Evolutionary conservation across 2,797 vertebrate genomes (phyloP), one percentile per base, ranked within the genome.

Genomic region (Syndactyla subalaris): DNA sequence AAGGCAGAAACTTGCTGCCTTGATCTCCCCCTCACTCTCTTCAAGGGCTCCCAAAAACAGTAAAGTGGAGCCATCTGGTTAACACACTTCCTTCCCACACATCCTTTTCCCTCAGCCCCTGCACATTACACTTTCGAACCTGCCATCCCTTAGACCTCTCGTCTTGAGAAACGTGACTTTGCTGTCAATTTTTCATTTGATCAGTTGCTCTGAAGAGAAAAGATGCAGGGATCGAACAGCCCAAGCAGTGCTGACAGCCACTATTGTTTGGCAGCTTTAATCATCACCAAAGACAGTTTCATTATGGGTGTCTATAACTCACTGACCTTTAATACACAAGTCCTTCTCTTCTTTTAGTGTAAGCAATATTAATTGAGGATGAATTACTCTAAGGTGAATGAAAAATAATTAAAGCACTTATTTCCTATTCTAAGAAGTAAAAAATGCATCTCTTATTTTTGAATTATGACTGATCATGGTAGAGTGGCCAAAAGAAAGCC

Each of bases 61-160:
- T 49, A 82, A 93, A 93, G 71, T 34, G 7, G 30, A 95, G 83
- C 93, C 92, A 92, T 95, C 92, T 95, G 94, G 90, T 91, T 96
- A 92, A 79, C 92, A 92, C 80, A 43, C 72, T 89, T 90, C 10
- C 89, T 85, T 95, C 95, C 93, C 89, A 93, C 94, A 93, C 89
- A 95, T 57, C 82, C 41, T 85, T 59, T 68, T 92, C 73, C 79
- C 57, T 95, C 85, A 97, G 92, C 85, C 82, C 85, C 76, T 92
- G 76, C 85, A 95, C 10, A 4, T 93, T 91, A 91, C 88, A 81
- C 89, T 85, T 95, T 84, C 58, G 70, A 96, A 96, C 65, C 73
- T 95, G 88, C 76, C 58, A 93, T 77, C 52, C 71, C 68, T 86
- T 83, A 91, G 93, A 92, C 70, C 82, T 91, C 85, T 94, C 5